phyloP scores from a whole-genome alignment of 2,888 invertebrate species.

The Dendrolimus pini region DNA sequence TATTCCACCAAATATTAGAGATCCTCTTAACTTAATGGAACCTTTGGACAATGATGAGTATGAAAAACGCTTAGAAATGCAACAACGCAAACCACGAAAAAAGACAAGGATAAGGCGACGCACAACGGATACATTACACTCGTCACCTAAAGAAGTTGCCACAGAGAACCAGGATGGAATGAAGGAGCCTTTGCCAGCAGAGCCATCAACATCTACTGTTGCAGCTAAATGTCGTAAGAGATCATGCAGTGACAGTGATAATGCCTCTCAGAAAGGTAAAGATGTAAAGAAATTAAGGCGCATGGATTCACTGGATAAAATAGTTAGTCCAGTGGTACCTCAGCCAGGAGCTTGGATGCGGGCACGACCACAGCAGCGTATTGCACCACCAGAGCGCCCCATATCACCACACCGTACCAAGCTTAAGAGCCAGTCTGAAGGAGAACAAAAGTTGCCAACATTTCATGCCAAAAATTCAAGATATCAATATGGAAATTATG shows the following conservation, averaged over 20 bases:
- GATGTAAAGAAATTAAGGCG: slow-evolving; percentile 78
- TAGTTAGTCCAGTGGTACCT: slow-evolving; percentile 93
- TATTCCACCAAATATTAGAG: slow-evolving; percentile 94
- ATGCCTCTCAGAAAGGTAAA: slow-evolving; percentile 71
- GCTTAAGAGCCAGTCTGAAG: slow-evolving; percentile 46
- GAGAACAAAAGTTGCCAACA: slow-evolving; percentile 72
- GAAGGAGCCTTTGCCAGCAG: slow-evolving; percentile 54
- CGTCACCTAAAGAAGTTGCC: slow-evolving; percentile 39
- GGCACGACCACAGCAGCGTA: slow-evolving; percentile 49
- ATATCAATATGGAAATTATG: slow-evolving; percentile 97
- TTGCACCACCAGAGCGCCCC: slow-evolving; percentile 57
- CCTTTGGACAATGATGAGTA: slow-evolving; percentile 89
- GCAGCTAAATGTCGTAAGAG: slow-evolving; percentile 61
- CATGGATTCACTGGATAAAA: slow-evolving; percentile 88
- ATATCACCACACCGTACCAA: slow-evolving; percentile 63
- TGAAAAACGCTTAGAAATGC: slow-evolving; percentile 84
- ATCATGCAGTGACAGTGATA: slow-evolving; percentile 75
- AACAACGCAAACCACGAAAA: slow-evolving; percentile 81
- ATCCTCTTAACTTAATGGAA: slow-evolving; percentile 91
- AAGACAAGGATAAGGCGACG: slow-evolving; percentile 77
- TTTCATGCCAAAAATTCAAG: slow-evolving; percentile 86
- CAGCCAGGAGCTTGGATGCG: slow-evolving; percentile 92
- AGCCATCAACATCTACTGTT: slow-evolving; percentile 44
- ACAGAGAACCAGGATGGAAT: slow-evolving; percentile 43
- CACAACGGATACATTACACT: slow-evolving; percentile 54